Evolutionary conservation across 2,888 invertebrate species (phyloP), one percentile per base, ranked within the genome.

Genomic region (Beris morrisii): DNA sequence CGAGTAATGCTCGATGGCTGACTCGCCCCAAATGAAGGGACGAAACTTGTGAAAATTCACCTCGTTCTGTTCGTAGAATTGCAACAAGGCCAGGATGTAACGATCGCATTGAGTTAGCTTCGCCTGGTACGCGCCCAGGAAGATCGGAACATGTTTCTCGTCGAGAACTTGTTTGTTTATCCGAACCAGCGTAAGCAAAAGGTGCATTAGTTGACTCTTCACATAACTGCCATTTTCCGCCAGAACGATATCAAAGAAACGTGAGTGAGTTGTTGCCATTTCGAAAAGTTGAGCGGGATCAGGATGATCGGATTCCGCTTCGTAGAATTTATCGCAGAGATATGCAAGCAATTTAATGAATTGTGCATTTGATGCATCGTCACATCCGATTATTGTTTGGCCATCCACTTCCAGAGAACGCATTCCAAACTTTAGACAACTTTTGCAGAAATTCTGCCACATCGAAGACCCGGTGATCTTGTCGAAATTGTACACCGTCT

Each of bases 11-110:
- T 87, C 86, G 0, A 90, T 87, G 0, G 93, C 94, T 3, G 90
- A 86, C 75, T 87, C 87, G 0, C 94, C 93, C 90, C 92, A 95
- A 0, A 95, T 81, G 73, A 90, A 91, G 0, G 95, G 95, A 70
- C 90, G 87, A 76, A 85, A 90, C 73, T 87, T 83, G 58, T 84
- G 82, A 11, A 91, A 82, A 22, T 86, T 85, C 67, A 87, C 82
- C 61, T 87, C 87, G 74, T 86, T 86, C 68, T 81, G 81, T 80
- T 93, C 90, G 79, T 91, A 91, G 69, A 85, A 82, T 71, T 86
- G 84, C 65, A 93, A 77, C 69, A 93, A 83, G 58, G 85, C 82
- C 67, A 91, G 79, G 56, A 92, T 84, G 31, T 87, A 83, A 71
- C 89, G 87, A 79, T 95, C 95, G 64, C 87, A 84, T 9, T 83